phyloP scores from a whole-genome alignment of 2,888 invertebrate species.

The Pasiphila rectangulata region DNA sequence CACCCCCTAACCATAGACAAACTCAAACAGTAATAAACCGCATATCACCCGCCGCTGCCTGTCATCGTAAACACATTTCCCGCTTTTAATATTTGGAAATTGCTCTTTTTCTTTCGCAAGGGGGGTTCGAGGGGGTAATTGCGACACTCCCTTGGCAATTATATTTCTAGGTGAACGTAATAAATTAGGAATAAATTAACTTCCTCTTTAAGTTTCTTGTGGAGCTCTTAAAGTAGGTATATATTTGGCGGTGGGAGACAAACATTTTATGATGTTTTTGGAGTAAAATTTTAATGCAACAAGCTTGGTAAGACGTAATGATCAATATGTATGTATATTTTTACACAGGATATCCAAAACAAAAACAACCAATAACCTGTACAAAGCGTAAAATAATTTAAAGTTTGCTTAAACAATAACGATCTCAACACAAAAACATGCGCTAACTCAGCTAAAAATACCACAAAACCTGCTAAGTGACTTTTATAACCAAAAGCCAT shows the following conservation, averaged over 20 bases:
- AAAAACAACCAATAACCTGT: too few species aligned
- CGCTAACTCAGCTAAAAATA: slow-evolving; percentile 19
- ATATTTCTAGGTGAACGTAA: slow-evolving; percentile 17
- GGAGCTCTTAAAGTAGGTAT: not conserved
- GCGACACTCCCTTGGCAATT: slow-evolving; percentile 15
- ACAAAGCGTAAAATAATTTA: not conserved
- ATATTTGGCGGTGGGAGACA: not conserved
- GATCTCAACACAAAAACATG: slow-evolving; percentile 4
- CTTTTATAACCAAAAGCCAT: slow-evolving; percentile 19
- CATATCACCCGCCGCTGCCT: slow-evolving; percentile 49
- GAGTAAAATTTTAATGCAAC: too few species aligned
- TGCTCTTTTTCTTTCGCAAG: slow-evolving; percentile 34
- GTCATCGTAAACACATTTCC: slow-evolving; percentile 68
- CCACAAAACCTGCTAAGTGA: slow-evolving; percentile 17
- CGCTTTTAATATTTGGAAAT: slow-evolving; percentile 64
- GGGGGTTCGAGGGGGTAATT: slow-evolving; percentile 17
- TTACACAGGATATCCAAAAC: too few species aligned
- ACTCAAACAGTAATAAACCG: slow-evolving; percentile 38
- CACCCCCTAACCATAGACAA: slow-evolving; percentile 19
- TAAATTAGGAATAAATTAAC: slow-evolving; percentile 23
- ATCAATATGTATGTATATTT: too few species aligned
- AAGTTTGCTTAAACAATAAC: not conserved
- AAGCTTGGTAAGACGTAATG: too few species aligned
- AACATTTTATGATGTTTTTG: not conserved
- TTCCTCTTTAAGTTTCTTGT: slow-evolving; percentile 10